Conservation (phyloP, 2,797 vertebrate genomes). For the Podarcis lilfordi region DNA sequence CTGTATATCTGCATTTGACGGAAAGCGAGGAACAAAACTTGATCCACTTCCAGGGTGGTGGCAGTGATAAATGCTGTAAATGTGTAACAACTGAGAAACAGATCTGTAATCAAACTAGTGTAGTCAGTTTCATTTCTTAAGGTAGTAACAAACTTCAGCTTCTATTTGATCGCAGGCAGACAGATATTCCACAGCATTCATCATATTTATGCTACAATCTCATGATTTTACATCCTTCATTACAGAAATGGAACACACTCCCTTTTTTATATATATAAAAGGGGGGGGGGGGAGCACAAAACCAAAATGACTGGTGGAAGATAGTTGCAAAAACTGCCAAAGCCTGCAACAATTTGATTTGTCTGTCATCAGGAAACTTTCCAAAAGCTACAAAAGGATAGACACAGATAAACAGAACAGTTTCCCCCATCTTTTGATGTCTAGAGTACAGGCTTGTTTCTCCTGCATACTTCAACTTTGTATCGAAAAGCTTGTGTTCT, state of each 20-base stretch:
- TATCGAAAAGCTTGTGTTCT: no score
- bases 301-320: no score
- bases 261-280: no score
- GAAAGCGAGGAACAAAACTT: slow-evolving; percentile 30
- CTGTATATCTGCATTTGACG: slow-evolving; percentile 44
- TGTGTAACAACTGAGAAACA: slow-evolving; percentile 33
- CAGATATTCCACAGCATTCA: slow-evolving; percentile 40
- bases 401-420: no score
- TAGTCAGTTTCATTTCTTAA: slow-evolving; percentile 36
- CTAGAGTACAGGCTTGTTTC: no score
- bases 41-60: not conserved
- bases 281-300: no score
- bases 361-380: no score
- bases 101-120: slow-evolving; percentile 29
- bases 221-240: slow-evolving; percentile 60
- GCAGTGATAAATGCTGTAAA: not conserved
- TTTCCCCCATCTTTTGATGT: no score
- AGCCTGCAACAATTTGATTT: no score
- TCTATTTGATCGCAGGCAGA: not conserved
- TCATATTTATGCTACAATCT: slow-evolving; percentile 46
- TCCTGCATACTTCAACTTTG: no score
- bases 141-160: not conserved
- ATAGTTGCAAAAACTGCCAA: no score
- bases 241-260: slow-evolving; percentile 56
- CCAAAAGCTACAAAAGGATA: no score